phyloP scores from a whole-genome alignment of 2,797 vertebrate genomes.

The Thunnus albacares region DNA sequence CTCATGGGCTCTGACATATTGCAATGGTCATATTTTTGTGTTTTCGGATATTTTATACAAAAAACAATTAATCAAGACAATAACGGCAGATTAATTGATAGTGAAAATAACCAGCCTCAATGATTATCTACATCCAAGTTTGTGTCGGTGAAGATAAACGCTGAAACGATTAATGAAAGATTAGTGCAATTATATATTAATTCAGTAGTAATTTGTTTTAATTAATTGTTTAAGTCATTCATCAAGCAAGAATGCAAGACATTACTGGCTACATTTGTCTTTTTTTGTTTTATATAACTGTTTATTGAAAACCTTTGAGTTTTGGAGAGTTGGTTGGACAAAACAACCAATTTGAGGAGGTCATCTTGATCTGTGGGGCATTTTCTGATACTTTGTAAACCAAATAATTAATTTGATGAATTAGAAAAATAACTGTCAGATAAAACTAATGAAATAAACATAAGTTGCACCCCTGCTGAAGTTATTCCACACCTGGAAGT shows the following conservation, averaged over 20 bases:
- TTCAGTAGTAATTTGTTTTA: neutral
- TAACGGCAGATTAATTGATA: neutral
- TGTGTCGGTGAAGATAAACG: neutral
- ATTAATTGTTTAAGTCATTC: no score
- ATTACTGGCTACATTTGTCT: neutral
- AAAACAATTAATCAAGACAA: neutral
- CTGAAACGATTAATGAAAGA: neutral
- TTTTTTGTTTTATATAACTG: neutral
- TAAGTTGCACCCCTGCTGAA: neutral
- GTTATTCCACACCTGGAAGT: conserved; percentile 15
- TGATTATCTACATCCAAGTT: neutral
- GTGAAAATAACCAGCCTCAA: neutral
- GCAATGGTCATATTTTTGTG: neutral
- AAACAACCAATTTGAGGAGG: neutral
- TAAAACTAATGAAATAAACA: conserved; percentile 3
- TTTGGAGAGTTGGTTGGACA: neutral
- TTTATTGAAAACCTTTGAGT: neutral
- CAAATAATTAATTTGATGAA: neutral
- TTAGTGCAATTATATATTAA: neutral
- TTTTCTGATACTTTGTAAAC: neutral
- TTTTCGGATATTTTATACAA: neutral
- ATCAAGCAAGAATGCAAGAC: no score
- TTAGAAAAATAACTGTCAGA: neutral
- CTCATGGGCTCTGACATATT: neutral
- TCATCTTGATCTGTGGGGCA: neutral